Evolutionary conservation across 2,113 vertebrate genomes (phyloP).

Genomic region (Nematolebias whitei): DNA sequence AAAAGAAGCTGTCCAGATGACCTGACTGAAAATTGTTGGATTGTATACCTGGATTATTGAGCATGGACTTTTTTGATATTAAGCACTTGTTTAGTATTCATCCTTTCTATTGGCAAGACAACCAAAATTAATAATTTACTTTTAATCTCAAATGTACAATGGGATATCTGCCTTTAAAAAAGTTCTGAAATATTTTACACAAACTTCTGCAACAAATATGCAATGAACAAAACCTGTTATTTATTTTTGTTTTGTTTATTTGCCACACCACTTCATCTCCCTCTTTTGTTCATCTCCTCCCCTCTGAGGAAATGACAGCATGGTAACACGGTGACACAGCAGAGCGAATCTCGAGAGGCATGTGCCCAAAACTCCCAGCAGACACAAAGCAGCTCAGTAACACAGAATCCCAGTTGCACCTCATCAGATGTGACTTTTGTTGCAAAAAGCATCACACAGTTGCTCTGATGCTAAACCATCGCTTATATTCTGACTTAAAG

Average conservation of each 20-base stretch:
- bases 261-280: neutral
- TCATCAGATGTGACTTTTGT: slow-evolving; percentile 2
- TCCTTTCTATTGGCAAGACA: too few relatives aligned
- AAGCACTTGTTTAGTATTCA: too few relatives aligned
- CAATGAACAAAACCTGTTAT: neutral
- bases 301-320: slow-evolving; percentile 35
- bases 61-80: too few relatives aligned
- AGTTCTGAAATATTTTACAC: neutral
- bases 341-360: slow-evolving; percentile 49
- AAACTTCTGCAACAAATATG: neutral
- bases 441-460: slow-evolving; percentile 5
- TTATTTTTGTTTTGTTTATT: neutral
- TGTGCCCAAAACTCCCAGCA: slow-evolving; percentile 23
- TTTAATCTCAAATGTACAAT: neutral
- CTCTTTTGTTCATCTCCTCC: slow-evolving; percentile 4
- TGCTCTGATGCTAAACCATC: neutral
- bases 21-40: too few relatives aligned
- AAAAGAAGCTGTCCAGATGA: too few relatives aligned
- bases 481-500: neutral
- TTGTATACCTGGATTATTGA: too few relatives aligned
- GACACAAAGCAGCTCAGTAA: neutral
- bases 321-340: slow-evolving; percentile 47
- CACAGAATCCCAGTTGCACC: slow-evolving; percentile 25
- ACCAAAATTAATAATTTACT: too few relatives aligned
- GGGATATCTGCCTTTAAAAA: neutral